Evolutionary conservation across 2,113 vertebrate genomes (phyloP), one percentile per base, ranked within the genome.

Genomic region (Heliornis fulica): DNA sequence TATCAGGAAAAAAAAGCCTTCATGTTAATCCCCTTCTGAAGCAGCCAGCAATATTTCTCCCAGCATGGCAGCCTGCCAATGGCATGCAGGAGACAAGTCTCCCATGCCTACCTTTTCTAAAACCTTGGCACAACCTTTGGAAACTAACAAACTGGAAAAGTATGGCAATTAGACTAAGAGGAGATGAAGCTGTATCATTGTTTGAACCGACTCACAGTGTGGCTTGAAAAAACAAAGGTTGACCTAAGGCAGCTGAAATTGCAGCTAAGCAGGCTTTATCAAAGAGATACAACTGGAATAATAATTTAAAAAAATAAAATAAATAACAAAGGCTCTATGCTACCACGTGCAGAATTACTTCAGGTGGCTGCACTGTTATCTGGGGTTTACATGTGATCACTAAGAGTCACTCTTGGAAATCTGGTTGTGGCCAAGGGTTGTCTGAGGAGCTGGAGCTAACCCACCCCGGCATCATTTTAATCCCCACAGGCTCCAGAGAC

Each of bases 101-200:
- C 93, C 93, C 96, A 97, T 97, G 93, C 97, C 97, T 97, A 96
- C 97, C 97, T 97, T 94, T 88, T 96, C 96, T 94, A 97, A 97
- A 96, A 84, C 60, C 83, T 98, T 98, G 97, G 97, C 97, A 97
- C 88, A 66, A 83, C 89, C 75, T 93, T 87, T 97, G 97, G 97
- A 98, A 97, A 98, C 87, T 97, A 97, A 97, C 97, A 97, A 97
- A 98, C 89, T 94, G 89, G 94, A 95, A 96, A 98, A 96, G 96
- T 61, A 97, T 43, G 81, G 97, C 97, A 96, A 97, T 97, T 96
- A 96, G 91, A 66, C 89, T 78, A 82, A 34, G 60, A 96, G 38
- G 82, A 97, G 97, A 95, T 96, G 97, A 97, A 97, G 94, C 56
- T 57, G 31, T 95, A 96, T 78, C 94, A 94, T 82, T 94, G 87